Base-by-base conservation (phyloP, 2,797 vertebrate genomes). In the Synanceia verrucosa region DNA sequence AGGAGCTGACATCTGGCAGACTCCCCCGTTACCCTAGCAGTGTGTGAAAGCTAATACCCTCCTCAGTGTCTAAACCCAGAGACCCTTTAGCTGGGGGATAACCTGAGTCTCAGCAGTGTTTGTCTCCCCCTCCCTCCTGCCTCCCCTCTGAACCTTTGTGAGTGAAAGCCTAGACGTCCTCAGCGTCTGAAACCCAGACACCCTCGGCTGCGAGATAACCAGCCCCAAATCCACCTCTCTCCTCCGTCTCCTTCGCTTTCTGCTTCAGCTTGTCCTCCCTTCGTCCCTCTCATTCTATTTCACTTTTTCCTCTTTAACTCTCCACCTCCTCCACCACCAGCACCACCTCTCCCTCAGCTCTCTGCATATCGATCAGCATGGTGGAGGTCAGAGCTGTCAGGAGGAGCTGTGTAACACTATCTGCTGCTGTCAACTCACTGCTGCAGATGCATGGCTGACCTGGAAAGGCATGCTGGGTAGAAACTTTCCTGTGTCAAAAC, bases 1-100 rank as follows among this genome's bases (percentile, higher is more conserved):
- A 90, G 71, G 85, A 89, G 88, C 87, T 92, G 92, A 92, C 91
- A 93, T 92, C 90, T 93, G 92, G 89, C 92, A 93, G 90, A 88
- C 89, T 92, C 89, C 86, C 87, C 91, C 73, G 70, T 91, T 90
- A 89, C 88, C 87, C 89, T 85, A 89, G 85, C 91, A 93, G 89
- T 88, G 86, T 89, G 90, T 93, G 90, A 91, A 93, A 93, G 84
- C 85, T 86, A 92, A 93, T 92, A 93, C 91, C 90, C 88, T 90
- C 89, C 85, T 86, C 87, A 85, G 84, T 91, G 92, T 92, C 90
- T 87, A 90, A 92, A 92, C 90, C 83, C 90, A 76, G 88, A 90
- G 88, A 91, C 88, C 90, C 88, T 83, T 83, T 70, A 83, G 88
- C 89, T 88, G 75, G 82, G 86, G 89, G 86, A 91, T 91, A 92